Conservation (phyloP, 2,797 vertebrate species). For the Pogoniulus pusillus region DNA sequence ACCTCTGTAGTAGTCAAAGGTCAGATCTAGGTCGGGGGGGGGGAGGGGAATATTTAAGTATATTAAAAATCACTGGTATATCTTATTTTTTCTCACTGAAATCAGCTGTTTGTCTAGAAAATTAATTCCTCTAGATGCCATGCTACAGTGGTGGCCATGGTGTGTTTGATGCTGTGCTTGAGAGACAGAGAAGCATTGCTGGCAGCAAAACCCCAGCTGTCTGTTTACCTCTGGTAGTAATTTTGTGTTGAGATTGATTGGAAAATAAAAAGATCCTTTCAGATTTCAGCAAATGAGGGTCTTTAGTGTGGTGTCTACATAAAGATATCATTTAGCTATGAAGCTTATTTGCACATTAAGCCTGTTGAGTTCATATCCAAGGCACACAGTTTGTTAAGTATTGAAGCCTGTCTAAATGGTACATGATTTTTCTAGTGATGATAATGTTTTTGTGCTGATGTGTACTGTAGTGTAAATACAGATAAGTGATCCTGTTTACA, state of each 20-base stretch:
- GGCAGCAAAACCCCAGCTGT: not conserved
- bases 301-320: not conserved
- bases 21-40: not conserved
- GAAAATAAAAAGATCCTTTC: not conserved
- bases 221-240: not conserved
- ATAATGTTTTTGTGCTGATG: not conserved
- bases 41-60: not conserved
- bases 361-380: not conserved
- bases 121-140: not conserved
- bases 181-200: not conserved
- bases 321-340: not conserved
- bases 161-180: not conserved
- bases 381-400: fast-evolving
- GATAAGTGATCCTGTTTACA: not conserved
- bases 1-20: not conserved
- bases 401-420: not conserved
- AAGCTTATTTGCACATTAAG: not conserved
- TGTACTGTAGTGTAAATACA: not conserved
- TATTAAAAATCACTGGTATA: not conserved
- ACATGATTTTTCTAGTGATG: not conserved
- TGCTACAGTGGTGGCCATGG: not conserved
- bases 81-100: not conserved
- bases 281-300: not conserved
- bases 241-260: not conserved
- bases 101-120: not conserved